Base-by-base conservation (phyloP, 2,113 vertebrate species). In the Arizona elegans region DNA sequence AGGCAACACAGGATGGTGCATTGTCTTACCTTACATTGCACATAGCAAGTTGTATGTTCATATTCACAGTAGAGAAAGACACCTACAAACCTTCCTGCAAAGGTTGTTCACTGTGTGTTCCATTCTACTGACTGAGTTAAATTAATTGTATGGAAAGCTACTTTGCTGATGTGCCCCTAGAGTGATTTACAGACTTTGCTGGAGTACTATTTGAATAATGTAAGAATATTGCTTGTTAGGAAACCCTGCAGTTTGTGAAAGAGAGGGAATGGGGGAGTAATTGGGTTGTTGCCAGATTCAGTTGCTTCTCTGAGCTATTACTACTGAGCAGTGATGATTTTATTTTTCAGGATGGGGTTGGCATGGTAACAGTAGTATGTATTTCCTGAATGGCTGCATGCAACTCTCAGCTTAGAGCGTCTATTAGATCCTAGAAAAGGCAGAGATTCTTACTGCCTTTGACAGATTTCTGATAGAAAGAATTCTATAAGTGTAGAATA, bases 271-370 rank as follows among this genome's bases (percentile, higher is more conserved):
- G 43, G 11, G 6, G 62, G 52, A 92, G 53, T 58, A 38, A 11
- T 43, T 54, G 89, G 56, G 47, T 38, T 86, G 56, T 65, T 93
- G 81, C 92, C 81, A 90, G 56, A 24, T 54, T 93, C 55, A 90
- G 92, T 86, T 86, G 88, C 75, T 90, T 86, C 47, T 90, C 75
- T 87, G 62, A 70, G 75, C 53, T 92, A 85, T 26, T 92, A 81
- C 54, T 81, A 89, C 53, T 23, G 62, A 89, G 21, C 56, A 43
- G 47, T 43, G 55, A 93, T 93, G 92, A 50, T 90, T 93, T 93
- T 90, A 93, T 93, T 93, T 93, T 93, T n/a, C 55, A 90, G 89
- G 75, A 90, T 90, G n/a, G 26, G 29, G 92, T 90, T 93, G 92
- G 88, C 89, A 93, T 93, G 92, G 92, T 85, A 93, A 93, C 92